phyloP scores from a whole-genome alignment of 2,888 invertebrate species.

The Cheilosia urbana region DNA sequence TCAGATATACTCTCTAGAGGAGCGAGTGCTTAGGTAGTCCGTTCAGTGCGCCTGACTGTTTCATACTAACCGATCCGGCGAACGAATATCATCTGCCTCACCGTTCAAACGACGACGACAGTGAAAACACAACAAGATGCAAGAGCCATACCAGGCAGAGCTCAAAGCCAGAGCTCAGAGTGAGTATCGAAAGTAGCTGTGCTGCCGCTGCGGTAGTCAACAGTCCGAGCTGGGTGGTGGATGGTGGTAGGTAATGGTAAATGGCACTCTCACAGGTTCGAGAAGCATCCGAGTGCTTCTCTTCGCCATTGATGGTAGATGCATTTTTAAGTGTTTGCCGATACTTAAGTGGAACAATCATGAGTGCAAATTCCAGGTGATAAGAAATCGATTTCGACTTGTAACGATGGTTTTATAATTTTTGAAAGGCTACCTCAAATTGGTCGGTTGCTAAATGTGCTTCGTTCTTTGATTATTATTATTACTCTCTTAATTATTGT shows the following conservation, averaged over 20 bases:
- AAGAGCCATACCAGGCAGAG: too few species aligned
- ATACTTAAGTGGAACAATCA: constrained; percentile 7
- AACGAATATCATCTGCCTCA: constrained; percentile 70
- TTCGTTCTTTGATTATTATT: constrained; percentile 19
- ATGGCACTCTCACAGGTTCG: constrained; percentile 45
- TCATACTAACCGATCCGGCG: constrained; percentile 74
- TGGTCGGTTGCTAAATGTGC: background rate
- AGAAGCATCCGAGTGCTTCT: constrained; percentile 44
- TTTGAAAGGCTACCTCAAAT: constrained; percentile 1
- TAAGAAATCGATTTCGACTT: background rate
- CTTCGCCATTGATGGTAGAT: constrained; percentile 16
- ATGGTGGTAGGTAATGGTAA: constrained; percentile 40
- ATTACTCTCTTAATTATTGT: constrained; percentile 26
- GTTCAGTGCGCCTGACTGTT: constrained; percentile 68
- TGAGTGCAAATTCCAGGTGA: constrained; percentile 18
- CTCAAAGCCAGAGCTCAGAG: constrained; percentile 11
- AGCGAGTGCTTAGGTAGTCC: constrained; percentile 52
- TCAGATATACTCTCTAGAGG: constrained; percentile 45
- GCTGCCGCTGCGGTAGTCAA: background rate
- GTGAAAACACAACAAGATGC: background rate
- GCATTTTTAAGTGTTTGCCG: constrained; percentile 19
- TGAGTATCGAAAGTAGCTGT: constrained; percentile 56
- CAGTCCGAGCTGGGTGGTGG: constrained; percentile 33
- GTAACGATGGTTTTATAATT: background rate
- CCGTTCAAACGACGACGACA: constrained; percentile 44